Evolutionary conservation across 2,113 vertebrate genomes (phyloP).

Genomic region (human): DNA sequence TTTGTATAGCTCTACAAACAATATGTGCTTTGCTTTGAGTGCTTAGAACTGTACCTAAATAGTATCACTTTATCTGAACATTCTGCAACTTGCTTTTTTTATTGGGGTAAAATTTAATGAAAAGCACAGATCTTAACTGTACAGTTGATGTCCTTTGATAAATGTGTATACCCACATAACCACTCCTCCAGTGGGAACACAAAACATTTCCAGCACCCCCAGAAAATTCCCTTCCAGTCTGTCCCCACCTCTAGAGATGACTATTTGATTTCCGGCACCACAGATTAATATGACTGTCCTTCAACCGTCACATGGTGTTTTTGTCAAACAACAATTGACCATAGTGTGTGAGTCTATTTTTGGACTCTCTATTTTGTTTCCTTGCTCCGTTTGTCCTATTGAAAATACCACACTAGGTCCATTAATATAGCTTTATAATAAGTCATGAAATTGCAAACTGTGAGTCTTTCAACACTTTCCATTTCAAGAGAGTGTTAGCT

Average conservation of each 20-base stretch:
- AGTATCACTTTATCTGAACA: background rate
- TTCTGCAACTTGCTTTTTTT: background rate
- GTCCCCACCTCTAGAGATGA: background rate
- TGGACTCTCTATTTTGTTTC: background rate
- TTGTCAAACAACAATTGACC: background rate
- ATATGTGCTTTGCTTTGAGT: background rate
- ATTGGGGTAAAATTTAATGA: background rate
- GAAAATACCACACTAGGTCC: too few relatives aligned
- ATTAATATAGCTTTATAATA: background rate
- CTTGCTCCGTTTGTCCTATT: background rate
- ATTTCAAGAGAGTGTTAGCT: background rate
- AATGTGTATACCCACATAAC: background rate
- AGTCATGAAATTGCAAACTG: background rate
- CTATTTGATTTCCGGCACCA: background rate
- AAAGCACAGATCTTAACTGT: background rate
- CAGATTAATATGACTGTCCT: background rate
- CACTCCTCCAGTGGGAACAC: too few relatives aligned
- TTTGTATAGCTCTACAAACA: background rate
- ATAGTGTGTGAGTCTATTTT: background rate
- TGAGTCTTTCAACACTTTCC: background rate
- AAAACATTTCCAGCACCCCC: background rate
- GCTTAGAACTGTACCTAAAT: background rate
- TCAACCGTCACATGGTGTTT: background rate
- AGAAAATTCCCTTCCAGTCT: background rate
- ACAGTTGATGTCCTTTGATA: background rate